phyloP scores from a whole-genome alignment of 1,140 invertebrate genomes.

The Brachionus koreanus region DNA sequence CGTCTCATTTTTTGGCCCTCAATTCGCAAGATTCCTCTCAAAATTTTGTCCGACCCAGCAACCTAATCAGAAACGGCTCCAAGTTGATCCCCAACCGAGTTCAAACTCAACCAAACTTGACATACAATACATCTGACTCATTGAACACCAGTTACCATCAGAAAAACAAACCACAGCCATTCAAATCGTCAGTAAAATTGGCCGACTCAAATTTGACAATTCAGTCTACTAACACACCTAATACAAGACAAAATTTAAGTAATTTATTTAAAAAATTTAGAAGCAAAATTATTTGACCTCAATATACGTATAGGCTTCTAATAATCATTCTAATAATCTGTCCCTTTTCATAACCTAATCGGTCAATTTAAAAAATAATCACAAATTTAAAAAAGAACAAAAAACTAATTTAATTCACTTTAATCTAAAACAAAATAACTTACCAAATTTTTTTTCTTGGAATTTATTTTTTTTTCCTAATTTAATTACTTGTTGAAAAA shows the following conservation, averaged over 20 bases:
- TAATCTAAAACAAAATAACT: too few relatives aligned
- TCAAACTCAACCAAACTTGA: neutral
- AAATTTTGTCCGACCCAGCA: neutral
- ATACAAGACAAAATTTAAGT: neutral
- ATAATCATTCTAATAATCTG: neutral
- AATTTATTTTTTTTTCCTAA: neutral
- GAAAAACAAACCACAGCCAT: neutral
- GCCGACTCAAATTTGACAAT: neutral
- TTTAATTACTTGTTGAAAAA: neutral
- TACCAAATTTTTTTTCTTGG: neutral
- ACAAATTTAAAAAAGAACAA: neutral
- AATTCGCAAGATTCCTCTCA: neutral
- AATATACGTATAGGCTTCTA: neutral
- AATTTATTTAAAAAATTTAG: neutral
- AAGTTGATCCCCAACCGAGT: neutral
- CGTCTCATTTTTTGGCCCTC: neutral
- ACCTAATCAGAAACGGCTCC: neutral
- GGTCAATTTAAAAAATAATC: neutral
- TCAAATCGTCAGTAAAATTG: neutral
- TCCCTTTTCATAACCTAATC: neutral
- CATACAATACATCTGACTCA: neutral
- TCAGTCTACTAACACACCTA: neutral
- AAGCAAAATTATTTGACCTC: neutral
- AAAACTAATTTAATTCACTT: neutral
- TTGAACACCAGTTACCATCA: neutral